Conservation (phyloP, 2,797 vertebrate species). For the Dendrocincla tyrannina region DNA sequence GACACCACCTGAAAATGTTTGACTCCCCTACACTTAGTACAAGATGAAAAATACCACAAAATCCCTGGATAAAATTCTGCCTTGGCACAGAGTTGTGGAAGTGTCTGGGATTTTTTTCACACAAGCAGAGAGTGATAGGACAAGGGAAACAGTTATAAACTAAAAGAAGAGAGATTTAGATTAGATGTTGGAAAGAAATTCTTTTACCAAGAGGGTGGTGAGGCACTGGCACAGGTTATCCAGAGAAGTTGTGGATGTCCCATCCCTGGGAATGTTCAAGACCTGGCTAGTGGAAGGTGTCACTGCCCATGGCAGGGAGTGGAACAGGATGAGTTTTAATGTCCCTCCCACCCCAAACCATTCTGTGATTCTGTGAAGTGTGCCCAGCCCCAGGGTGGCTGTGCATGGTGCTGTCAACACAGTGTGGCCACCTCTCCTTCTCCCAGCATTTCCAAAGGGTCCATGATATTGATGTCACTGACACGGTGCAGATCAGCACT, state of each 20-base stretch:
- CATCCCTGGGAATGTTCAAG: neutral
- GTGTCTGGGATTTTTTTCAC: neutral
- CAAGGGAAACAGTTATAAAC: neutral
- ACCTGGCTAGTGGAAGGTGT: neutral
- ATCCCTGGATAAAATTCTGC: neutral
- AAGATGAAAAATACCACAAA: constrained; percentile 31
- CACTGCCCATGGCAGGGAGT: neutral
- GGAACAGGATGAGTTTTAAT: neutral
- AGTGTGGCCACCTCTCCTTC: neutral
- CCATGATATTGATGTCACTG: neutral
- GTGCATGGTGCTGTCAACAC: neutral
- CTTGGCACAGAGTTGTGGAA: neutral
- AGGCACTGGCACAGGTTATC: neutral
- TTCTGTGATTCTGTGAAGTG: neutral
- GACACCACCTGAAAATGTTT: constrained; percentile 44
- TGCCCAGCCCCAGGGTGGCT: neutral
- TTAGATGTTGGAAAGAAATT: neutral
- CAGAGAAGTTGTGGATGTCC: neutral
- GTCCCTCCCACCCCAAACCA: neutral
- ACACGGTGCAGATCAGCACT: neutral
- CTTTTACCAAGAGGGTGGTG: neutral
- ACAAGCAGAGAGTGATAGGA: neutral
- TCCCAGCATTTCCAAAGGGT: neutral
- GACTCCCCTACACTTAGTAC: neutral
- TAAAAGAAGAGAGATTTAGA: neutral